Evolutionary conservation across 2,888 invertebrate species (phyloP), one percentile per base, ranked within the genome.

Genomic region (Acleris holmiana): DNA sequence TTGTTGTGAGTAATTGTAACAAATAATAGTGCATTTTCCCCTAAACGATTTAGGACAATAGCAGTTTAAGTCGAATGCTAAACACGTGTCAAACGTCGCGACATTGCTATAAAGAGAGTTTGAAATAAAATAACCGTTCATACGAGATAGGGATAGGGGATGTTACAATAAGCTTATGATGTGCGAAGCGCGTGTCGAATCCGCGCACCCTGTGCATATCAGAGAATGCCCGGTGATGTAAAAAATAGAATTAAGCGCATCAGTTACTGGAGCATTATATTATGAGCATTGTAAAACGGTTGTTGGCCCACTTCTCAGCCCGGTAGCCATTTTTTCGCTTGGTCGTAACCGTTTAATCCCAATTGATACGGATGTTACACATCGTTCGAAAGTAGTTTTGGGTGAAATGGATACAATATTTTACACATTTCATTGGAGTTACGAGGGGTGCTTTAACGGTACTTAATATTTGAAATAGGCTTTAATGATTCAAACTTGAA

Each of bases 21-120:
- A 70, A 67, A 71, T 72, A 75, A 74, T 73, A 71, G 71, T 72
- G 71, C 73, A 71, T 71, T 77, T 78, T 81, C 85, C 88, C 89
- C 85, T 82, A 83, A 85, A 82, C 80, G 78, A 79, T 80, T 77
- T 68, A 71, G 75, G 77, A 91, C 90, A 90, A 90, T 81, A 75
- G 85, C 77, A 83, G 79, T 86, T 58, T 85, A 86, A 89, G 85
- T 87, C 83, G 84, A 80, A 85, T 84, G 80, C 87, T 88, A 88
- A 91, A 89, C 91, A 90, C 90, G 91, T 89, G 91, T 91, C 91
- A 89, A 87, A 83, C 80, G 78, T 80, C 79, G 79, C 80, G 84
- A 88, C 89, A 85, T 86, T 80, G 79, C 84, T 79, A 83, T 77
- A 84, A 87, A 79, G 84, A 79, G 80, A 86, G 76, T 80, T 29